A percentile compares a stretch with the other conserved stretches of the same genome.
These are phyloP conservation scores for Matsumurasca onukii DNA, from an alignment of 1,140 invertebrate genomes.

Conservation along the genomic window DNA sequence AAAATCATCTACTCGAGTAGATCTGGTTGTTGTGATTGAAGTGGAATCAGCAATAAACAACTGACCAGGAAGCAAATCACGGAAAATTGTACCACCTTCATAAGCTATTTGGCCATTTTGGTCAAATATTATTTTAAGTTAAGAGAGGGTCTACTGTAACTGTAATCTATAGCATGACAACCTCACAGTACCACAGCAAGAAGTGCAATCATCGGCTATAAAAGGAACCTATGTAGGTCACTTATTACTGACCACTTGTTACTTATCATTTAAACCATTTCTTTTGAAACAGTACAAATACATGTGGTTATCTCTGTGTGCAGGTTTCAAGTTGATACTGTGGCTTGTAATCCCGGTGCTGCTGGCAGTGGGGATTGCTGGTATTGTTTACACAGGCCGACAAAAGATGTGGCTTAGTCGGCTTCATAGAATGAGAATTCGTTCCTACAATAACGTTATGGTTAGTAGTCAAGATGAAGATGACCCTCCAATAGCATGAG, in stretches of 20 bases:
- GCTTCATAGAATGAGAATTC: slow-evolving; percentile 2
- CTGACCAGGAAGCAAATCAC: no score
- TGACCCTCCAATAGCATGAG: slow-evolving; percentile 20
- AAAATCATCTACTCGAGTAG: no score
- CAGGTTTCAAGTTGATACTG: slow-evolving; percentile 9
- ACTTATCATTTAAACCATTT: no score
- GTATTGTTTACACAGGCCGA: slow-evolving; percentile 6
- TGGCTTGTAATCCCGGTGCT: slow-evolving; percentile 8
- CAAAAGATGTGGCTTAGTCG: slow-evolving; percentile 19
- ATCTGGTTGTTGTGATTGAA: no score
- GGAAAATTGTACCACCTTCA: no score
- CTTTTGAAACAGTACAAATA: neutral
- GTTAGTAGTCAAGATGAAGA: slow-evolving; percentile 23
- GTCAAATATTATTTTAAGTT: neutral
- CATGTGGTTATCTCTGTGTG: neutral
- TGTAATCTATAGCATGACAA: neutral
- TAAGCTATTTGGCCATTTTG: no score
- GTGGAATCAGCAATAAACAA: no score
- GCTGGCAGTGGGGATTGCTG: neutral
- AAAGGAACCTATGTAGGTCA: no score
- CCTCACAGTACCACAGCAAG: neutral
- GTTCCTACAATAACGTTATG: slow-evolving; percentile 20
- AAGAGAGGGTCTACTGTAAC: neutral
- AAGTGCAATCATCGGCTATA: no score
- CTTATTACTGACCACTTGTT: no score